A percentile compares a stretch with the other conserved stretches of the same genome.
Evolutionary conservation across 2,888 invertebrate species (phyloP).

Genomic region (Plagodis pulveraria): DNA sequence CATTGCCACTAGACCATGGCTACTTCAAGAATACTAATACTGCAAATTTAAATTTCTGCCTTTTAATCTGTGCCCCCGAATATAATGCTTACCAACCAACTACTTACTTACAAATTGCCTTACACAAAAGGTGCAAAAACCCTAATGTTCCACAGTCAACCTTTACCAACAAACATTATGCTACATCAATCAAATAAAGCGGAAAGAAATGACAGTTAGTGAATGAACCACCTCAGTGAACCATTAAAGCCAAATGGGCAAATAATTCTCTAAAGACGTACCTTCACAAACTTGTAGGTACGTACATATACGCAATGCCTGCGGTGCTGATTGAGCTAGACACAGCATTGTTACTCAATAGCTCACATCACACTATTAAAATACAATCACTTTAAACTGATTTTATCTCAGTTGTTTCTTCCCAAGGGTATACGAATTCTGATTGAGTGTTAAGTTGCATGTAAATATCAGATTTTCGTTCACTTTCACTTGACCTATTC

Average conservation of each 20-base stretch:
- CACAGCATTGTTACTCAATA: slow-evolving; percentile 13
- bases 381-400: slow-evolving; percentile 5
- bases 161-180: slow-evolving; percentile 22
- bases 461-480: not conserved
- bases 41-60: too few species aligned
- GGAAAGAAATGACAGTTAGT: slow-evolving; percentile 21
- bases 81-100: too few species aligned
- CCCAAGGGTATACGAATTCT: not conserved
- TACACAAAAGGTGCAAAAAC: slow-evolving; percentile 6
- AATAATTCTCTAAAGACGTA: slow-evolving; percentile 14
- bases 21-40: too few species aligned
- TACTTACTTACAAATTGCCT: too few species aligned
- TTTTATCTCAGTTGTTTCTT: not conserved
- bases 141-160: slow-evolving; percentile 1
- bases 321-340: slow-evolving; percentile 2
- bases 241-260: slow-evolving; percentile 14
- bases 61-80: too few species aligned
- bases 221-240: slow-evolving; percentile 19
- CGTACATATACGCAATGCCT: slow-evolving; percentile 1
- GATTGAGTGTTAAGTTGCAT: not conserved
- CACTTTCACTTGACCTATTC: not conserved
- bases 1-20: too few species aligned
- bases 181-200: slow-evolving; percentile 22
- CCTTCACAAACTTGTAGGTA: too few species aligned
- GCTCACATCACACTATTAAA: slow-evolving; percentile 4